Base-by-base conservation (phyloP, 2,113 vertebrate genomes). In the Vulpes ferrilata region DNA sequence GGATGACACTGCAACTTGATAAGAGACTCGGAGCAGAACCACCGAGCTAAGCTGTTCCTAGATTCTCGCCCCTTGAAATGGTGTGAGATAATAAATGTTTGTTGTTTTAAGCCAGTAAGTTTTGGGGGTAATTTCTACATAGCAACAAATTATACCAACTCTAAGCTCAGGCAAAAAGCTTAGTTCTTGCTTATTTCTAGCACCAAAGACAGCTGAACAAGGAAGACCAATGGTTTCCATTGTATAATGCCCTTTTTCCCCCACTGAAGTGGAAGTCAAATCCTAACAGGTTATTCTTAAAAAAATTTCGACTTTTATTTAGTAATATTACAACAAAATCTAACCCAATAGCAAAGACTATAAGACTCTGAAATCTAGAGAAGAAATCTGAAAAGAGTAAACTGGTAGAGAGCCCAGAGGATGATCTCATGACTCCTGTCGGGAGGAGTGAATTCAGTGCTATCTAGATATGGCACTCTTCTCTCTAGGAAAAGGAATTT, bases 141-240 rank as follows among this genome's bases (percentile, higher is more conserved):
- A 80, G 62, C 17, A 65, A 92, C 5, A 71, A 62, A 74, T 62
- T 78, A 78, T 16, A 95, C 30, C 23, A 76, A 76, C 22, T 67
- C 32, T n/a, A 85, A 96, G 23, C 10, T 85, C 51, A 67, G 55
- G 57, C 7, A 55, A 85, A 74, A 57, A 11, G 4, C 11, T 84
- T 80, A 84, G 27, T 71, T 48, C 78, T 88, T 87, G 80, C n/a
- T 65, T 62, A 27, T 48, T 25, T 27, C 27, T 71, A 48, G 10
- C 27, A 71, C 43, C 30, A 51, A 43, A 94, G 71, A 83, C 5
- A 93, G 25, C 43, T 55, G 23, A 83, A 64, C 8, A 83, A 5
- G 32, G 25, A 71, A 74, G 78, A 86, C 43, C 69, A 81, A 81
- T 93, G 27, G n/a, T 91, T 97, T 90, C 35, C 17, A 69, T 80